phyloP scores from a whole-genome alignment of 2,888 invertebrate genomes.

The Aproaerema taeniolella region DNA sequence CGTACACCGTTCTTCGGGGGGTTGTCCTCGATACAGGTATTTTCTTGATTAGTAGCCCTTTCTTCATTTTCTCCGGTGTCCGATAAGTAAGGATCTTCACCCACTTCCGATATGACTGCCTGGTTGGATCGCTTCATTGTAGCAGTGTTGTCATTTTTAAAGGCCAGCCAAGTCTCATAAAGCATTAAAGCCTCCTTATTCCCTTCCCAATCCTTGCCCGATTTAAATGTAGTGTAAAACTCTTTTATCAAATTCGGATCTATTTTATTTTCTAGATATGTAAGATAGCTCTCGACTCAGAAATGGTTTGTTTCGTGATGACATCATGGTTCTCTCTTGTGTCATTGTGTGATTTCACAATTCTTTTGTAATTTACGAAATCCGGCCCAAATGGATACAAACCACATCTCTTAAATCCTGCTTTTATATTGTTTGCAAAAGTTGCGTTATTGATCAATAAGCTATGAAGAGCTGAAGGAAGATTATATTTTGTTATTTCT shows the following conservation, averaged over 20 bases:
- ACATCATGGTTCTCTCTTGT: background rate
- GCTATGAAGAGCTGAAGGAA: slow-evolving; percentile 19
- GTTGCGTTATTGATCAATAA: slow-evolving; percentile 16
- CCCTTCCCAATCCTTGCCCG: slow-evolving; percentile 18
- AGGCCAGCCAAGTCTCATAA: slow-evolving; percentile 17
- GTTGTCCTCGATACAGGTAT: background rate
- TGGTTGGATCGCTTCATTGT: slow-evolving; percentile 12
- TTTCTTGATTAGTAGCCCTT: too few species aligned
- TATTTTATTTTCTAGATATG: slow-evolving; percentile 15
- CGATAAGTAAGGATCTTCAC: background rate
- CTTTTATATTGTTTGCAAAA: slow-evolving; percentile 18
- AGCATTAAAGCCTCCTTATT: slow-evolving; percentile 16
- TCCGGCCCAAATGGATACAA: slow-evolving; percentile 21
- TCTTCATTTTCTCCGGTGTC: background rate
- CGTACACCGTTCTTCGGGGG: background rate
- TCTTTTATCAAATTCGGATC: slow-evolving; percentile 14
- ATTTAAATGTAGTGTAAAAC: slow-evolving; percentile 16
- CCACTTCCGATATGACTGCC: background rate
- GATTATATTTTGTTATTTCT: slow-evolving; percentile 22
- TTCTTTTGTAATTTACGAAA: slow-evolving; percentile 17
- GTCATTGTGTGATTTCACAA: too few species aligned
- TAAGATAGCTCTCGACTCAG: slow-evolving; percentile 13
- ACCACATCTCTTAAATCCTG: slow-evolving; percentile 22
- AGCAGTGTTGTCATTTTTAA: slow-evolving; percentile 18
- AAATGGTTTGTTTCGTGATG: slow-evolving; percentile 8